Percentiles rank a stretch among this genome's conserved stretches.
Evolutionary conservation across 2,113 vertebrate genomes (phyloP).

Genomic region (Cariama cristata): DNA sequence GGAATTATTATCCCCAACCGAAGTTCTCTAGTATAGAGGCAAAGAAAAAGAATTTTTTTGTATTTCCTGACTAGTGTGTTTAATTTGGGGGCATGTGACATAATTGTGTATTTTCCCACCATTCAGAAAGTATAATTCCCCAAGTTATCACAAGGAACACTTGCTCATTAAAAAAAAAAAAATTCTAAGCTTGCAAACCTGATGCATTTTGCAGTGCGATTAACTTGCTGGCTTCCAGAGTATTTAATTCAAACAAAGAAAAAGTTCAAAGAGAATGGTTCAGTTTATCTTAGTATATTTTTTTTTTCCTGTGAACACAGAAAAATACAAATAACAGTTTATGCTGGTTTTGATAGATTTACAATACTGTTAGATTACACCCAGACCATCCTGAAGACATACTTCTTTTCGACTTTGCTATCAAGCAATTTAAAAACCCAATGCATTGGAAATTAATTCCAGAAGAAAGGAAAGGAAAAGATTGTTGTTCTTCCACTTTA

Average conservation of each 20-base stretch:
- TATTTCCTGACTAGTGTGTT: neutral
- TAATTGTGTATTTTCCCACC: slow-evolving; percentile 21
- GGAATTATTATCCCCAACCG: neutral
- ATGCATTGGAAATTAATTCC: neutral
- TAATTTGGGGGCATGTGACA: neutral
- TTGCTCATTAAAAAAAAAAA: neutral
- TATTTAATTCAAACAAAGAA: slow-evolving; percentile 13
- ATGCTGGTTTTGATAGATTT: neutral
- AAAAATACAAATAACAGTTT: neutral
- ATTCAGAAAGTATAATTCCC: slow-evolving; percentile 29
- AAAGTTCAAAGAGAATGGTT: slow-evolving; percentile 1
- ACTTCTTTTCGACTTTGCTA: neutral
- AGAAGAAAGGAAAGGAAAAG: neutral
- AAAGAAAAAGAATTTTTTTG: neutral
- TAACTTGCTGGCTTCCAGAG: neutral
- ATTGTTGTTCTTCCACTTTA: neutral
- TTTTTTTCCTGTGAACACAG: neutral
- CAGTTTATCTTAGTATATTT: neutral
- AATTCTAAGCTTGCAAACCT: neutral
- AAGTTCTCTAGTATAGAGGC: neutral
- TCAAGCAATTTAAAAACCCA: neutral
- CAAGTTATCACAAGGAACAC: slow-evolving; percentile 14
- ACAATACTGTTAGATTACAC: neutral
- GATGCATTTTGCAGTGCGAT: neutral
- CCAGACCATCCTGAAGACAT: neutral